Conservation (phyloP, 2,888 invertebrate genomes). For the Pollenia labialis region DNA sequence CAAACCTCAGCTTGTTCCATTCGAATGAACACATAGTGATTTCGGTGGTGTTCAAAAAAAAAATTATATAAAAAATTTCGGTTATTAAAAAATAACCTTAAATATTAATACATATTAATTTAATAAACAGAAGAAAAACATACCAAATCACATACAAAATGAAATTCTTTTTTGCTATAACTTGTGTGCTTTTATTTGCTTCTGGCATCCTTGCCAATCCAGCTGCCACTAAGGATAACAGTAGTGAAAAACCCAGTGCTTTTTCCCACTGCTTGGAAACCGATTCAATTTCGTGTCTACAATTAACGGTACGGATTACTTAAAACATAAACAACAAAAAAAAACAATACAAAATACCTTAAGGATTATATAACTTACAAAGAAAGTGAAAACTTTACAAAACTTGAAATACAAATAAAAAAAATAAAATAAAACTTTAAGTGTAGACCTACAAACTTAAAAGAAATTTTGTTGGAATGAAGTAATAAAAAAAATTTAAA, state of each 20-base stretch:
- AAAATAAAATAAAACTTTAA: slow-evolving; percentile 32
- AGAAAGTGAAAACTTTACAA: slow-evolving; percentile 64
- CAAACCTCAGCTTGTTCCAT: slow-evolving; percentile 85
- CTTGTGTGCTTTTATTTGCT: slow-evolving; percentile 81
- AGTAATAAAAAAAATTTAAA: not conserved
- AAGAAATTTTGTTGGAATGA: slow-evolving; percentile 3
- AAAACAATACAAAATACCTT: slow-evolving; percentile 47
- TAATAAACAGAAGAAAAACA: slow-evolving; percentile 41
- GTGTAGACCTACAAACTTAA: slow-evolving; percentile 45
- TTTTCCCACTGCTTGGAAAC: slow-evolving; percentile 86
- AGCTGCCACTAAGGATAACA: slow-evolving; percentile 77
- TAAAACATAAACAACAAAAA: slow-evolving; percentile 64
- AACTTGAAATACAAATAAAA: slow-evolving; percentile 53
- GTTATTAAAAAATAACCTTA: slow-evolving; percentile 30
- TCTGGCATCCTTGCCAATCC: slow-evolving; percentile 81
- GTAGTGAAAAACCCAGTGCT: slow-evolving; percentile 78
- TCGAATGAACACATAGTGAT: slow-evolving; percentile 84
- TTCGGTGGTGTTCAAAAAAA: slow-evolving; percentile 80
- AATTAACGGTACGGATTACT: slow-evolving; percentile 85
- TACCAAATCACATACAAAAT: slow-evolving; percentile 75
- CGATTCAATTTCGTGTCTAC: slow-evolving; percentile 88
- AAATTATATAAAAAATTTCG: slow-evolving; percentile 39
- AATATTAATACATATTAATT: slow-evolving; percentile 19
- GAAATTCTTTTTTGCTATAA: slow-evolving; percentile 82
- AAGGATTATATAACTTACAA: slow-evolving; percentile 58